phyloP scores from a whole-genome alignment of 2,113 vertebrate genomes.

The Rhineura floridana region DNA sequence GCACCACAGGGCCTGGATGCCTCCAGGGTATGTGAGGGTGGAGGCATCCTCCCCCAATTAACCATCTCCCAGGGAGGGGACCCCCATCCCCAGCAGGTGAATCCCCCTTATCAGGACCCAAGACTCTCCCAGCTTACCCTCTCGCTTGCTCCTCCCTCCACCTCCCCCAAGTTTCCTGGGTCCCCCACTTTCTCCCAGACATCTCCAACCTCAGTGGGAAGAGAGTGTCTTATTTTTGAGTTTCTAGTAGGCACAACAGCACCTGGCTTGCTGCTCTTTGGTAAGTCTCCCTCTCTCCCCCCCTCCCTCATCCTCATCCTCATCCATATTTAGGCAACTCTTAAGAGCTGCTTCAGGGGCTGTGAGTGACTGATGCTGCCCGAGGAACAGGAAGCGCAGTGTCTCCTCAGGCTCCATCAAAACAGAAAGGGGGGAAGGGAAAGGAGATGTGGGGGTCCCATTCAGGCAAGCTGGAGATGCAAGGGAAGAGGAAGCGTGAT shows the following conservation, averaged over 20 bases:
- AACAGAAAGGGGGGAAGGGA: not conserved
- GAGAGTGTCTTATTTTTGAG: not conserved
- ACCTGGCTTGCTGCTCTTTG: not conserved
- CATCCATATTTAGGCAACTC: not conserved
- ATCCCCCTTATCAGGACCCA: not conserved
- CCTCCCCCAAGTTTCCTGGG: not conserved
- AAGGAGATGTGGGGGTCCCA: too few relatives aligned
- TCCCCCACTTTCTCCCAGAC: not conserved
- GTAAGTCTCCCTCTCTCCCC: too few relatives aligned
- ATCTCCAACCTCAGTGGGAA: not conserved
- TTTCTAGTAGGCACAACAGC: not conserved
- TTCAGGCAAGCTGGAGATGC: not conserved
- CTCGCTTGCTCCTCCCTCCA: not conserved
- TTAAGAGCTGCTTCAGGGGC: not conserved
- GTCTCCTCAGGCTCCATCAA: not conserved
- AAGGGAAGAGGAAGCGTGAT: not conserved
- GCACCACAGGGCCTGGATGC: too few relatives aligned
- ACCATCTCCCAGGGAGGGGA: too few relatives aligned
- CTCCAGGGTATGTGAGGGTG: not conserved
- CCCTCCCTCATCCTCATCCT: too few relatives aligned
- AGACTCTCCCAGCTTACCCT: not conserved
- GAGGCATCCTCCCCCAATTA: not conserved
- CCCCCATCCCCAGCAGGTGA: too few relatives aligned
- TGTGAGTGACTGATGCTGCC: too few relatives aligned
- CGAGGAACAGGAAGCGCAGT: not conserved